Evolutionary conservation across 2,888 invertebrate species (phyloP).

Genomic region (Oligia latruncula): DNA sequence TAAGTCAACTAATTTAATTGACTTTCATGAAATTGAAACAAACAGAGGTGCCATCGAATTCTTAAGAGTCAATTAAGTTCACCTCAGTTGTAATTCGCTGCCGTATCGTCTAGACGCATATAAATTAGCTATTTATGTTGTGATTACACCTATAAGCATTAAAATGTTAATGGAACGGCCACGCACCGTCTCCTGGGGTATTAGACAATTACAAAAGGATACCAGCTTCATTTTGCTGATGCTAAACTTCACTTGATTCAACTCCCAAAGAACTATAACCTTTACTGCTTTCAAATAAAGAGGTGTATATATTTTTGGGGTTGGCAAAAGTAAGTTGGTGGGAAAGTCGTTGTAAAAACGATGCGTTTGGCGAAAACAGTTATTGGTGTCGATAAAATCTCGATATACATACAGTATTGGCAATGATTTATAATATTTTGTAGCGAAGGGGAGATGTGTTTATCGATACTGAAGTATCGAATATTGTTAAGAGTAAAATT

Average conservation of each 20-base stretch:
- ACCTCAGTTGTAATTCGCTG: slow-evolving; percentile 69
- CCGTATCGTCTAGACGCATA: slow-evolving; percentile 85
- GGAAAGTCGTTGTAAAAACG: slow-evolving; percentile 75
- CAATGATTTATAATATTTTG: slow-evolving; percentile 81
- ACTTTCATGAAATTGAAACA: slow-evolving; percentile 6
- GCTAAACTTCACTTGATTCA: slow-evolving; percentile 9
- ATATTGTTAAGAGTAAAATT: slow-evolving; percentile 63
- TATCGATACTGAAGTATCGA: slow-evolving; percentile 65
- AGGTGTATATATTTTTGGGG: slow-evolving; percentile 5
- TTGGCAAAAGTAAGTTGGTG: slow-evolving; percentile 45
- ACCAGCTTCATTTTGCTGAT: slow-evolving; percentile 56
- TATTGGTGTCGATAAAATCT: slow-evolving; percentile 80
- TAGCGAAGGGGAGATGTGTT: slow-evolving; percentile 74
- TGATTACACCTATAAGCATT: slow-evolving; percentile 84
- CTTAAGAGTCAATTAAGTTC: slow-evolving; percentile 60
- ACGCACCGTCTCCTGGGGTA: slow-evolving; percentile 78
- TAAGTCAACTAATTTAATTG: not conserved
- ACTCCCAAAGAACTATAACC: slow-evolving; percentile 32
- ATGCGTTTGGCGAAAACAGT: slow-evolving; percentile 78
- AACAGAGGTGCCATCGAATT: slow-evolving; percentile 32
- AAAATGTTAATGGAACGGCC: slow-evolving; percentile 84
- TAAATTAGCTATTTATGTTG: slow-evolving; percentile 81
- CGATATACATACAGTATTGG: slow-evolving; percentile 76
- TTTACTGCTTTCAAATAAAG: slow-evolving; percentile 24
- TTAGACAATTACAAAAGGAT: slow-evolving; percentile 81